Evolutionary conservation across 2,113 vertebrate genomes (phyloP), one percentile per base, ranked within the genome.

Genomic region (rat (Rattus norvegicus)): DNA sequence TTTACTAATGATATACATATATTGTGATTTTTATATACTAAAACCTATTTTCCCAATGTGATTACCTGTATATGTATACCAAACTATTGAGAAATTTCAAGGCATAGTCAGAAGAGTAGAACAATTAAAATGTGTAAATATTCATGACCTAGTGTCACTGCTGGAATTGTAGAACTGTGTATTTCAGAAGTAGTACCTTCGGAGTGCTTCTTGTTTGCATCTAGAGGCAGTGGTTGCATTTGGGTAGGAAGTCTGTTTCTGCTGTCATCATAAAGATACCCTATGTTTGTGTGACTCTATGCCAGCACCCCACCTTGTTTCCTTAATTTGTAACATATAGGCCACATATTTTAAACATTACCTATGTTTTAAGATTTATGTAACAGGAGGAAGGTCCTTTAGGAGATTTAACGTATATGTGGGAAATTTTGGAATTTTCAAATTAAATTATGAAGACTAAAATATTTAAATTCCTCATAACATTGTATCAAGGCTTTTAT

Each of bases 351-450:
- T 83, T 84, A 56, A 95, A 12, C 59, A 47, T 91, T 65, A 70
- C 4, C 16, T 73, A 4, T 97, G 56, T 92, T 84, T 95, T 93
- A 81, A 91, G 47, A 75, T 94, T 93, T 5, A 63, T 91, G 94
- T 94, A 77, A 61, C 61, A 83, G 7, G 7, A 83, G 7, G 7
- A 90, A 93, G 28, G 20, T 91, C 81, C 47, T 93, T 81, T 67
- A 86, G 14, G 47, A 96, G 75, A 17, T 85, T n/a, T 30, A 81
- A 49, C 72, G 30, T 70, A 86, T 96, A 49, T 43, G 12, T 83
- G 36, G 24, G 39, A 83, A 28, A 43, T 63, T 63, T 30, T 56
- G 81, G 69, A 8, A 92, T 67, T 93, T 86, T 93, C 90, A 67
- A 89, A 61, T 88, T 92, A 93, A 73, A 28, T 94, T 49, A 56